These are phyloP conservation scores for Cryptophagus acutangulus DNA, from an alignment of 2,888 invertebrate genomes.

Conservation along the genomic window DNA sequence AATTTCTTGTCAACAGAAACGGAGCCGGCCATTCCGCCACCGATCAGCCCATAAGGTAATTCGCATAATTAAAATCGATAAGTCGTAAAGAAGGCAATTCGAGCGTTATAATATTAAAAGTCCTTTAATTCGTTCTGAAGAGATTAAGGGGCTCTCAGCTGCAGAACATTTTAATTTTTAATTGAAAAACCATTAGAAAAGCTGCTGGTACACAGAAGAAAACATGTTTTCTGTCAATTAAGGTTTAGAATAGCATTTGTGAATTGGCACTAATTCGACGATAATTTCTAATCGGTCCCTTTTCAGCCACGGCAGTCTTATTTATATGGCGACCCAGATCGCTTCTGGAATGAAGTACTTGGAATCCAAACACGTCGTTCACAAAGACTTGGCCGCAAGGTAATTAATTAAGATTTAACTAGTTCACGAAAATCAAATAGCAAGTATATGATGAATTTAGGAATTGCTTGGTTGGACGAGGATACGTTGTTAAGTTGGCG, in stretches of 20 bases:
- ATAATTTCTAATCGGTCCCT: conserved; percentile 17
- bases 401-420: conserved; percentile 34
- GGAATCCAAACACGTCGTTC: conserved; percentile 72
- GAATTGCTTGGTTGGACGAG: conserved; percentile 59
- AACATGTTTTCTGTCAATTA: conserved; percentile 15
- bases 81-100: not conserved
- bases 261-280: conserved; percentile 16
- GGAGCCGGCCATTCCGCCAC: conserved; percentile 38
- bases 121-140: no score
- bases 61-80: not conserved
- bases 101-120: no score
- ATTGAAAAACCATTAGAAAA: no score
- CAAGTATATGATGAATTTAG: conserved; percentile 38
- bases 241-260: conserved; percentile 9
- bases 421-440: conserved; percentile 7
- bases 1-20: conserved; percentile 46
- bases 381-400: conserved; percentile 72
- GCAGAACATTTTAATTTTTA: no score
- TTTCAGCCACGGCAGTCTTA: conserved; percentile 61
- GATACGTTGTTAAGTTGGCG: conserved; percentile 57
- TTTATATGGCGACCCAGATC: conserved; percentile 70
- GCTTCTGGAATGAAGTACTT: conserved; percentile 77
- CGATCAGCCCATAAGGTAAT: conserved; percentile 42
- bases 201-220: no score
- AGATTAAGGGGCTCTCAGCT: no score